Percentiles rank a stretch among this genome's conserved stretches.
Evolutionary conservation across 2,888 invertebrate species (phyloP).

Genomic region (Melieria omissa): DNA sequence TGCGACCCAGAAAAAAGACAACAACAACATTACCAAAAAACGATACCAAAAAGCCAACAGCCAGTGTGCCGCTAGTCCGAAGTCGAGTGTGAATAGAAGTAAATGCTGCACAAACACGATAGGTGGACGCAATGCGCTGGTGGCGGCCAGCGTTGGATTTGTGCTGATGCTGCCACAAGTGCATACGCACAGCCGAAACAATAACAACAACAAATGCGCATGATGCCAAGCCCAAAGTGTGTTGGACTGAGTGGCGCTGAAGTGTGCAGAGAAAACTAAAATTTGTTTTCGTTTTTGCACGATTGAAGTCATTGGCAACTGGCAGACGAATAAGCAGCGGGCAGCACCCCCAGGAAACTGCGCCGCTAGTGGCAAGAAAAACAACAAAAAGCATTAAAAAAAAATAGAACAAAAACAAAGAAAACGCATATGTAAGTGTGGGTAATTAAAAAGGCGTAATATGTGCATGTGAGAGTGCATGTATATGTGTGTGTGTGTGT

Average conservation of each 20-base stretch:
- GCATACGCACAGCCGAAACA: conserved; percentile 49
- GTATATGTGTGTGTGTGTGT: conserved; percentile 40
- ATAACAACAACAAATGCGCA: conserved; percentile 29
- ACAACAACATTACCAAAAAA: conserved; percentile 32
- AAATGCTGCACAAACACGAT: conserved; percentile 55
- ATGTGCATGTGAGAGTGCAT: conserved; percentile 45
- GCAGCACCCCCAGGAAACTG: no score
- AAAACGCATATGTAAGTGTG: conserved; percentile 47
- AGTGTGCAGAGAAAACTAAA: conserved; percentile 34
- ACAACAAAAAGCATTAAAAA: no score
- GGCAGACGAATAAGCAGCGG: conserved; percentile 16
- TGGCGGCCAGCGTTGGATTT: background rate
- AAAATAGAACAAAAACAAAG: no score
- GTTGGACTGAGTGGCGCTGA: no score
- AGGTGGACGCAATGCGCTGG: conserved; percentile 46
- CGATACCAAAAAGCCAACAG: conserved; percentile 45
- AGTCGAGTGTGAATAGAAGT: conserved; percentile 3
- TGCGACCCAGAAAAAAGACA: background rate
- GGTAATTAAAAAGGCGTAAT: conserved; percentile 55
- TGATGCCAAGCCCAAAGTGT: no score
- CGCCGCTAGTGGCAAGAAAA: no score
- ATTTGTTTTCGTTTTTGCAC: conserved; percentile 34
- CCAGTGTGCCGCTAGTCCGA: no score
- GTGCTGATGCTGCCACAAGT: conserved; percentile 52
- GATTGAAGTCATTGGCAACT: conserved; percentile 10